Conservation (phyloP, 2,888 invertebrate species). For the Pilophorus perplexus region DNA sequence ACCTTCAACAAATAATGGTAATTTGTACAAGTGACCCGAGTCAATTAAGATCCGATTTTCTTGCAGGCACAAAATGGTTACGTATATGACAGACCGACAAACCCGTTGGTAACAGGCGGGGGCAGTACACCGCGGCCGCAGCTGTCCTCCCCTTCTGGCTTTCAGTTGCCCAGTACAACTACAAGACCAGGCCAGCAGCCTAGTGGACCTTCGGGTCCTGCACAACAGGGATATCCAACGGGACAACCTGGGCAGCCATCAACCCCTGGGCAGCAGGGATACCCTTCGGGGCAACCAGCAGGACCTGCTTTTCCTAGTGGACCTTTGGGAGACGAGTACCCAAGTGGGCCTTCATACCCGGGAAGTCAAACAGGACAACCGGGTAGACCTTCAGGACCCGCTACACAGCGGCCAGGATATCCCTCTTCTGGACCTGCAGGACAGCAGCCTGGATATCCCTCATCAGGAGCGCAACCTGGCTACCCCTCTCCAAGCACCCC, state of each 20-base stretch:
- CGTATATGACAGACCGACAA: conserved; percentile 68
- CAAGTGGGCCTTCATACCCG: conserved; percentile 46
- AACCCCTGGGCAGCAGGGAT: conserved; percentile 23
- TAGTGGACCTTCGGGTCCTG: conserved; percentile 48
- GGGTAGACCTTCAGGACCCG: conserved; percentile 39
- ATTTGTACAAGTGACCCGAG: not conserved
- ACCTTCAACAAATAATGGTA: no score
- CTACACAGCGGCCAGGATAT: conserved; percentile 21
- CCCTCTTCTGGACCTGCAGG: conserved; percentile 2
- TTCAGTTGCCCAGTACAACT: conserved; percentile 39
- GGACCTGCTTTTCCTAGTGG: conserved; percentile 33
- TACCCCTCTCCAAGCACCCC: conserved; percentile 23
- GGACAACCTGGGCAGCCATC: conserved; percentile 33
- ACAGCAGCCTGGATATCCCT: not conserved
- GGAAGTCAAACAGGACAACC: conserved; percentile 44
- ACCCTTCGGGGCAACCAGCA: conserved; percentile 39
- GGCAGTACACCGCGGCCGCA: conserved; percentile 38
- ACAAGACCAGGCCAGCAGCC: conserved; percentile 39
- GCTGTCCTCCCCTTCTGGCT: conserved; percentile 45
- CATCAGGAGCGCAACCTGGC: not conserved
- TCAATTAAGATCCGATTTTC: not conserved
- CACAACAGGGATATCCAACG: conserved; percentile 39
- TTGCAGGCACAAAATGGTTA: conserved; percentile 69
- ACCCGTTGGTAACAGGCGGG: conserved; percentile 55
- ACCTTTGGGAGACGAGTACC: conserved; percentile 39